Base-by-base conservation (phyloP, 2,113 vertebrate species). In the Syrmaticus mikado region DNA sequence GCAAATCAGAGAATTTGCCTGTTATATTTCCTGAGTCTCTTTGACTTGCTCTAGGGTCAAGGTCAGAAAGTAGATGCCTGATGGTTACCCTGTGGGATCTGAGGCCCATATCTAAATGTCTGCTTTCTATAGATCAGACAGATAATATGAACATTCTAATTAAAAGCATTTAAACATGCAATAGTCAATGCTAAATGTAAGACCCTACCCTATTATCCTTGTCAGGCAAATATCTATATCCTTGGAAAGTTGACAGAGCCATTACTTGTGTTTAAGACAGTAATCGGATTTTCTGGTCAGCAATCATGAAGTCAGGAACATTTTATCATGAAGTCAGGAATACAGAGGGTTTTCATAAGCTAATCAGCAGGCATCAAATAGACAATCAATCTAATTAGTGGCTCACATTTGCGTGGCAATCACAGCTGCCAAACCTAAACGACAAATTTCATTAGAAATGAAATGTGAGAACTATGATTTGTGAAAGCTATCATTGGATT, bases 371-470 rank as follows among this genome's bases (percentile, higher is more conserved):
- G 94, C 97, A 96, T 98, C 97, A 98, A 97, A 98, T 96, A 98
- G 97, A 98, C 97, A 98, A 98, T 97, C 97, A 97, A 98, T 97
- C 96, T 98, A 98, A 98, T 98, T 98, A 98, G 97, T 97, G 91
- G 96, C 89, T 97, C 96, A 95, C 87, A 97, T 97, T 97, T 96
- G 70, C 87, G 95, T 97, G 96, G 97, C 96, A 97, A 97, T 97
- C 97, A 97, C 95, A 96, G 92, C 96, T 95, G 94, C 95, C 96
- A 96, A 97, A 97, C 72, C 93, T 93, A 96, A 92, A 96, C 71
- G 92, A 97, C 82, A 92, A 94, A 97, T 96, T 96, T 97, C 97
- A 98, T 98, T 98, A 98, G 96, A 82, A 94, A 95, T 96, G 97
- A 98, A 97, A 97, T 92, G 89, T 94, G 94, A 97, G 96, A 97